These are phyloP conservation scores for Strigops habroptila DNA, from an alignment of 2,113 vertebrate genomes.

Conservation along the genomic window DNA sequence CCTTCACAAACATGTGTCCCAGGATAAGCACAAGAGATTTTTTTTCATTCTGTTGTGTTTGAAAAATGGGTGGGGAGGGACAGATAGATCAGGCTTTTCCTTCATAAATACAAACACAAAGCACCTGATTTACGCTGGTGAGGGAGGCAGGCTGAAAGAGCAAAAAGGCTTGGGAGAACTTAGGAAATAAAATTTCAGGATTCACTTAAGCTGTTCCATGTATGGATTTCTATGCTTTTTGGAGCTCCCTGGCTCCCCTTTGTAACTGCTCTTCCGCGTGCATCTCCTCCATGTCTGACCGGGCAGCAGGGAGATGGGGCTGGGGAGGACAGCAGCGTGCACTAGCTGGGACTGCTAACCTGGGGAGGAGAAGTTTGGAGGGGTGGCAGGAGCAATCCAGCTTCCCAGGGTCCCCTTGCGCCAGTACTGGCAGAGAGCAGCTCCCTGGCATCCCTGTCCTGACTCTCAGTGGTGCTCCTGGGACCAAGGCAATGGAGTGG, in stretches of 20 bases:
- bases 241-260: background rate
- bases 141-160: background rate
- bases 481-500: background rate
- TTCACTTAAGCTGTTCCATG: background rate
- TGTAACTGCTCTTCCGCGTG: rapidly evolving
- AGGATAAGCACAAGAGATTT: background rate
- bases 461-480: background rate
- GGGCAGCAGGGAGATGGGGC: background rate
- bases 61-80: background rate
- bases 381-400: background rate
- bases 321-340: rapidly evolving
- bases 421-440: background rate
- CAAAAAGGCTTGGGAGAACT: background rate
- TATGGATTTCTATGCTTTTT: background rate
- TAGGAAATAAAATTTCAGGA: background rate
- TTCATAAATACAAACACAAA: background rate
- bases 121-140: background rate
- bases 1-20: background rate
- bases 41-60: background rate
- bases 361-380: background rate
- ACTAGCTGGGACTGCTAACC: background rate
- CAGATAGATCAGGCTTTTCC: background rate
- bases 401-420: rapidly evolving
- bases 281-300: rapidly evolving
- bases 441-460: background rate